Evolutionary conservation across 2,113 vertebrate genomes (phyloP).

Genomic region (Rhinichthys klamathensis): DNA sequence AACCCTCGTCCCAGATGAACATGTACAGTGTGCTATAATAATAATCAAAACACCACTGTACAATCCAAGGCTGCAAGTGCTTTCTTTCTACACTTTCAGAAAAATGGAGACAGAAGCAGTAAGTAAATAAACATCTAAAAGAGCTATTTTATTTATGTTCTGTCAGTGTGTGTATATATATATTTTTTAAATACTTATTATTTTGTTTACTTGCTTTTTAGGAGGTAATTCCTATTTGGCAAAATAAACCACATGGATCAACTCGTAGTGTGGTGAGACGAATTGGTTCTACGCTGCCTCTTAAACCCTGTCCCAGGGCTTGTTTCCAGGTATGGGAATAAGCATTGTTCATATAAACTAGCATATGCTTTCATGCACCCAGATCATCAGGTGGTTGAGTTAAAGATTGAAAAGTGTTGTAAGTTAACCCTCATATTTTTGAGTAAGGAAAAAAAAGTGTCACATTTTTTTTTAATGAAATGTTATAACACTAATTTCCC

Average conservation of each 20-base stretch:
- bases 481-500: not conserved
- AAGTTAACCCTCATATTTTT: not conserved
- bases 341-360: not conserved
- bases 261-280: conserved; percentile 93
- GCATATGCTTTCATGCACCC: not conserved
- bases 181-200: not conserved
- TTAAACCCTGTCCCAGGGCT: conserved; percentile 91
- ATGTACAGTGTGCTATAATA: conserved; percentile 15
- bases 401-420: not conserved
- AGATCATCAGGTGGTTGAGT: no score
- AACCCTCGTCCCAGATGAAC: not conserved
- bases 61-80: not conserved
- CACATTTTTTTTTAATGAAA: no score
- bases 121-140: conserved; percentile 59
- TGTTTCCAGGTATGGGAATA: conserved; percentile 85
- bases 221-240: conserved; percentile 96
- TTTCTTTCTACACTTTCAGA: not conserved
- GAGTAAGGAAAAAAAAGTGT: no score
- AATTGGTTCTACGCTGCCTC: conserved; percentile 92
- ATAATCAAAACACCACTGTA: not conserved
- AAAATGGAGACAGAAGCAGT: conserved; percentile 87
- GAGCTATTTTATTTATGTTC: not conserved
- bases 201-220: conserved; percentile 48
- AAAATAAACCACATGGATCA: conserved; percentile 94
- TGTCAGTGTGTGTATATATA: no score